A percentile compares a stretch with the other conserved stretches of the same genome.
Evolutionary conservation across 1,140 invertebrate genomes (phyloP).

Genomic region (Contarinia nasturtii): DNA sequence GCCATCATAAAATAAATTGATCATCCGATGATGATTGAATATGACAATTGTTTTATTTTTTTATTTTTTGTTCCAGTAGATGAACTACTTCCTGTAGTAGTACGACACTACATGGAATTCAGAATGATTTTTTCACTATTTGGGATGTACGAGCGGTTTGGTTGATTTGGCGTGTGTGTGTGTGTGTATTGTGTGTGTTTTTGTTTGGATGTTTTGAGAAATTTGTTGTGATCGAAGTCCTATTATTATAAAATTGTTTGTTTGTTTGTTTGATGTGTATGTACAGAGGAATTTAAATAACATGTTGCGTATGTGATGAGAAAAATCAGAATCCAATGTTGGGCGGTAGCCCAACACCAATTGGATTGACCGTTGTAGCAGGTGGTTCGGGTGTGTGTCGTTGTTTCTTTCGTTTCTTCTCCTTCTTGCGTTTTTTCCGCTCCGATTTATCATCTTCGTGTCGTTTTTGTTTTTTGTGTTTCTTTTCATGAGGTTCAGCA

Average conservation of each 20-base stretch:
- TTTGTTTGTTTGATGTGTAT: too few relatives aligned
- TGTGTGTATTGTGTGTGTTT: neutral
- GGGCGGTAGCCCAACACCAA: too few relatives aligned
- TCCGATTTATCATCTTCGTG: conserved; percentile 85
- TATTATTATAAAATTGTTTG: too few relatives aligned
- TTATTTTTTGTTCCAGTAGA: neutral
- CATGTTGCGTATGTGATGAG: too few relatives aligned
- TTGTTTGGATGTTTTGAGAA: too few relatives aligned
- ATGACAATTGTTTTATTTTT: neutral
- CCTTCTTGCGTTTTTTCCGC: conserved; percentile 84
- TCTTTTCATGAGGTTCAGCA: conserved; percentile 77
- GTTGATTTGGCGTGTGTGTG: neutral
- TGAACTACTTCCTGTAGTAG: neutral
- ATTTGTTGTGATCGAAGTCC: too few relatives aligned
- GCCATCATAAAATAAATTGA: too few relatives aligned
- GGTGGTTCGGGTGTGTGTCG: conserved; percentile 81
- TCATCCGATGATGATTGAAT: neutral
- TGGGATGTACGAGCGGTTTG: neutral
- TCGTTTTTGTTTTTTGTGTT: conserved; percentile 87
- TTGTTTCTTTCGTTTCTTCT: conserved; percentile 87
- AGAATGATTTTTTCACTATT: neutral
- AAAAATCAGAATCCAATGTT: too few relatives aligned
- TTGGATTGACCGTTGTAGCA: neutral
- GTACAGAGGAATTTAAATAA: too few relatives aligned
- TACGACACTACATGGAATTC: neutral